These are phyloP conservation scores for Macroramphosus scolopax DNA, from an alignment of 2,797 vertebrate species.

Conservation along the genomic window DNA sequence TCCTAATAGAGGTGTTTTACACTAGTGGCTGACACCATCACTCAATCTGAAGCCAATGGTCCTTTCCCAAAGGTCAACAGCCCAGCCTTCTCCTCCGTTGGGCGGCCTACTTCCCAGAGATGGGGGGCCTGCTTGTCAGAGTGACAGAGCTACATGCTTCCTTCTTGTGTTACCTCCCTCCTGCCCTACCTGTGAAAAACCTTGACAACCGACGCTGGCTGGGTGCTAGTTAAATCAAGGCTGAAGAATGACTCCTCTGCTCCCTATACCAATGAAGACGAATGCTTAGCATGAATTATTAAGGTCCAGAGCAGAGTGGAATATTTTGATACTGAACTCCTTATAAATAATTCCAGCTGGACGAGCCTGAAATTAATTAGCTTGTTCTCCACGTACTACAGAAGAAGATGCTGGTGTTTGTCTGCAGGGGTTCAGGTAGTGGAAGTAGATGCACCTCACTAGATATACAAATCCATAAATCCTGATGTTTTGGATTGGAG, in stretches of 20 bases:
- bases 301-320: slow-evolving; percentile 54
- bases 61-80: slow-evolving; percentile 72
- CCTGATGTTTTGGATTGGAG: slow-evolving; percentile 46
- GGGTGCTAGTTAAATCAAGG: slow-evolving; percentile 37
- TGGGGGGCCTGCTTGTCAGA: slow-evolving; percentile 40
- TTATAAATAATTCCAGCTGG: slow-evolving; percentile 76
- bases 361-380: slow-evolving; percentile 65
- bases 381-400: slow-evolving; percentile 47
- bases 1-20: slow-evolving; percentile 77
- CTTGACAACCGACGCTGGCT: slow-evolving; percentile 39
- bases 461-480: slow-evolving; percentile 49
- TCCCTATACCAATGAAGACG: slow-evolving; percentile 61
- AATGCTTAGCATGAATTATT: slow-evolving; percentile 75
- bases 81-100: slow-evolving; percentile 36
- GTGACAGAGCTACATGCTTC: slow-evolving; percentile 53
- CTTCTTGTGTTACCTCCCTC: slow-evolving; percentile 52
- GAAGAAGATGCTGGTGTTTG: slow-evolving; percentile 29
- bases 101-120: slow-evolving; percentile 45
- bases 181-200: slow-evolving; percentile 41
- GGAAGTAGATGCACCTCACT: slow-evolving; percentile 36
- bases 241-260: slow-evolving; percentile 65
- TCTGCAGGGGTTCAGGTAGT: slow-evolving; percentile 44
- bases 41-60: slow-evolving; percentile 67
- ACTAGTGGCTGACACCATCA: slow-evolving; percentile 70
- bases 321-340: slow-evolving; percentile 75